Evolutionary conservation across 2,113 vertebrate species (phyloP).

Genomic region (Spizaetus ornatus): DNA sequence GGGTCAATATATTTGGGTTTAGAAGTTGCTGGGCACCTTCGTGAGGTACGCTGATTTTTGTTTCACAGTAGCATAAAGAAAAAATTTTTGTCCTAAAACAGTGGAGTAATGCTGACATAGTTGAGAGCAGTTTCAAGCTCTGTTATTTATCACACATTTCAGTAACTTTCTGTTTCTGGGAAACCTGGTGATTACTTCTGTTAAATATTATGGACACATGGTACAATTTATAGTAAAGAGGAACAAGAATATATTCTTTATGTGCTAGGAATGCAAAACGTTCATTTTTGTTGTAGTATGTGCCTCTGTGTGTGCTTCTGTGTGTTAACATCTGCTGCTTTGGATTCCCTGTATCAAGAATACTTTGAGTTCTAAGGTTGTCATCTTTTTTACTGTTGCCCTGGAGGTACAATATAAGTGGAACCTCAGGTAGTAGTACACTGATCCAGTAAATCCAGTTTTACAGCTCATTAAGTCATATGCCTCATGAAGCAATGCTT

Average conservation of each 20-base stretch:
- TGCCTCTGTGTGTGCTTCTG: not conserved
- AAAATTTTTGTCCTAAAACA: accelerated
- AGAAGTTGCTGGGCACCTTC: not conserved
- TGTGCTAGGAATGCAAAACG: not conserved
- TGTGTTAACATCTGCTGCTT: not conserved
- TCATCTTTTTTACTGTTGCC: not conserved
- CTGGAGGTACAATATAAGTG: not conserved
- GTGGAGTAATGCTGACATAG: not conserved
- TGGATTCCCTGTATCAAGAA: not conserved
- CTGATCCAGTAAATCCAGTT: not conserved
- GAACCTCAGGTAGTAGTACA: not conserved
- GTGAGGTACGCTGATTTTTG: not conserved
- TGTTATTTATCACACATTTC: not conserved
- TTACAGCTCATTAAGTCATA: not conserved
- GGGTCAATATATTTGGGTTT: not conserved
- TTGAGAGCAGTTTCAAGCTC: not conserved
- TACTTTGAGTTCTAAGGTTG: not conserved
- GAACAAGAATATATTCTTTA: not conserved
- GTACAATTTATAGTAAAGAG: not conserved
- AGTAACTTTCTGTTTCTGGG: not conserved
- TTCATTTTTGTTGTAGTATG: not conserved
- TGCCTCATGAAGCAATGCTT: not conserved
- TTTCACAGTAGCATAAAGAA: not conserved
- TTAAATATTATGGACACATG: not conserved
- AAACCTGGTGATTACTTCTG: not conserved